Evolutionary conservation across 1,140 invertebrate genomes (phyloP), one percentile per base, ranked within the genome.

Genomic region (Pogonus chalceus): DNA sequence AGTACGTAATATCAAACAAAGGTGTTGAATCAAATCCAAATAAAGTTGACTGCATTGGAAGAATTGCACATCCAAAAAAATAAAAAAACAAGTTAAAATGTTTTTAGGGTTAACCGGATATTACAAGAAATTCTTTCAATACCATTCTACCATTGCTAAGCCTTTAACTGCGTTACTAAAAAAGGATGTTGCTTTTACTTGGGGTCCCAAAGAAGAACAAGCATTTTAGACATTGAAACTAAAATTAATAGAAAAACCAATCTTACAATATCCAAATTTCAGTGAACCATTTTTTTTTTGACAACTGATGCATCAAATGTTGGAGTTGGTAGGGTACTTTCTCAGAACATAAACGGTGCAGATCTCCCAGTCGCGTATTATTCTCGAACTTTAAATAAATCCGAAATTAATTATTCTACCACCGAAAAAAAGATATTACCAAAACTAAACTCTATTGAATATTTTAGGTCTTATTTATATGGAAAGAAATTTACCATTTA

Each of bases 241-340:
- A 18, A 58, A 49, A 20, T 54, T 63, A 23, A 67, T 60, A 22
- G 65, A 62, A 46, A 56, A 63, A 2, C 70, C 66, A 4, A 47
- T 72, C 0, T 35, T 72, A 4, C 58, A 60, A 58, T 71, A 68
- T 46, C 67, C 71, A 1, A 60, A 70, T 52, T 69, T 68, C 50
- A 35, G 55, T 10, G 49, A 65, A 53, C 50, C 54, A 20, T n/a
- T n/a, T n/a, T 72, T 71, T 53, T 55, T 55, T 1, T 23, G 10
- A 68, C 61, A 0, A 67, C 64, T 0, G 70, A 71, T 23, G 69
- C 67, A 1, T 62, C 57, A 4, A 61, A 65, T 16, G 54, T 56
- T 16, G 67, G 64, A 0, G 35, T 70, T 0, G 68, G 65, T 4
- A n/a, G 62, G 60, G 62, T 70, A 0, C 48, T 73, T 14, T 63